These are phyloP conservation scores for Gymnothorax javanicus DNA, from an alignment of 2,797 vertebrate genomes.

Conservation along the genomic window DNA sequence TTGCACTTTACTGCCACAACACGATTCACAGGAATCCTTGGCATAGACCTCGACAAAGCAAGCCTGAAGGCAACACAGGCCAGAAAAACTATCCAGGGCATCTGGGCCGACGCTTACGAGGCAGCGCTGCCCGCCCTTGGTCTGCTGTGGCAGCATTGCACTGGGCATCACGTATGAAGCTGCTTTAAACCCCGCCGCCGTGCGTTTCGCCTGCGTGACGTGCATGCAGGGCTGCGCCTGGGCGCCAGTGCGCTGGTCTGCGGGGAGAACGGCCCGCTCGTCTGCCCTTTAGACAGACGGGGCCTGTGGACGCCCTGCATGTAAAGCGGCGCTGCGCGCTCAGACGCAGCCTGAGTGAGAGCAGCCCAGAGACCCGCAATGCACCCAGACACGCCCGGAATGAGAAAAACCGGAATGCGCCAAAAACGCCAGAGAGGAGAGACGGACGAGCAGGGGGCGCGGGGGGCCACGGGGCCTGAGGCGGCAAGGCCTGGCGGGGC, in stretches of 20 bases:
- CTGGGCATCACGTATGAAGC: slow-evolving; percentile 5
- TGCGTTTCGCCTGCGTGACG: not conserved
- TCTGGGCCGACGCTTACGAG: not conserved
- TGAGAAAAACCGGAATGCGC: slow-evolving; percentile 68
- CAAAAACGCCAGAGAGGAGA: slow-evolving; percentile 49
- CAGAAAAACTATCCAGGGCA: not conserved
- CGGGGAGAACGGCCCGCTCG: slow-evolving; percentile 71
- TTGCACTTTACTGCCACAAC: no score
- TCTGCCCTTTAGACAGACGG: slow-evolving; percentile 80
- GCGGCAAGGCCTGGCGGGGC: not conserved
- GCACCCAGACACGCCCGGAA: slow-evolving; percentile 73
- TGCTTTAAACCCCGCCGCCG: not conserved
- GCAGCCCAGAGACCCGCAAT: slow-evolving; percentile 53
- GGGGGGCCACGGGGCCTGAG: not conserved
- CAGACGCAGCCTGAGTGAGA: slow-evolving; percentile 64
- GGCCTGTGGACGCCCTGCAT: slow-evolving; percentile 76
- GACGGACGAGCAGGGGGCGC: not conserved
- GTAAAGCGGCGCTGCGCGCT: slow-evolving; percentile 77
- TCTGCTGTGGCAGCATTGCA: not conserved
- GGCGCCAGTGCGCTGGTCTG: slow-evolving; percentile 67
- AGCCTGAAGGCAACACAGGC: not conserved
- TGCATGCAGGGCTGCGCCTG: slow-evolving; percentile 17
- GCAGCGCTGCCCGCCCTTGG: not conserved
- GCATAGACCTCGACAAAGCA: no score
- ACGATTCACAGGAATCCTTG: no score